Evolutionary conservation across 2,113 vertebrate species (phyloP).

Genomic region (Corydoras sp.): DNA sequence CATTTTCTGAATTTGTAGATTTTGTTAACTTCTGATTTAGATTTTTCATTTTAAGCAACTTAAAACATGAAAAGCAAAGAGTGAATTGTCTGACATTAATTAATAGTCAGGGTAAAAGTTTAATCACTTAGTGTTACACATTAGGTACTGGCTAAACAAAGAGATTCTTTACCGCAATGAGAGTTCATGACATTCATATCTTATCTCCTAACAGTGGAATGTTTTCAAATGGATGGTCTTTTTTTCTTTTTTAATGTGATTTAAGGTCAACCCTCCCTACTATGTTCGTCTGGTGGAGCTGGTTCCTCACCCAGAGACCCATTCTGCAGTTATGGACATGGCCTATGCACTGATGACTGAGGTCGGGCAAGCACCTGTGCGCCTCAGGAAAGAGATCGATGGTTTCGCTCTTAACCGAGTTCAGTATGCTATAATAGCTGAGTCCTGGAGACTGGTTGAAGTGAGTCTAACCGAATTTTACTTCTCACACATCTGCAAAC

Average conservation of each 20-base stretch:
- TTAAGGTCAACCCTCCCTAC: slow-evolving; percentile 92
- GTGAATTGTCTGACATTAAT: no score
- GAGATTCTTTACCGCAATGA: background rate
- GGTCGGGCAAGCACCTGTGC: slow-evolving; percentile 83
- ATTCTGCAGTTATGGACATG: slow-evolving; percentile 66
- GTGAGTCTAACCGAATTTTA: slow-evolving; percentile 57
- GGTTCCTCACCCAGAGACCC: slow-evolving; percentile 88
- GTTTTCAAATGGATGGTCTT: background rate
- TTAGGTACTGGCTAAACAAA: background rate
- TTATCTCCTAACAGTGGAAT: background rate
- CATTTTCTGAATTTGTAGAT: no score
- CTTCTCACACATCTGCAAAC: no score
- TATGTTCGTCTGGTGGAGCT: slow-evolving; percentile 89
- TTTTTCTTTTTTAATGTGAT: background rate
- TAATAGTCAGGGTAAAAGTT: slow-evolving; percentile 30
- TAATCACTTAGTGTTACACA: slow-evolving; percentile 28
- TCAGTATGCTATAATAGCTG: slow-evolving; percentile 86
- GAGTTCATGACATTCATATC: background rate
- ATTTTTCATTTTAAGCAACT: no score
- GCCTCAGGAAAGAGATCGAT: slow-evolving; percentile 78
- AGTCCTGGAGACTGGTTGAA: slow-evolving; percentile 90
- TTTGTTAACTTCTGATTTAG: no score
- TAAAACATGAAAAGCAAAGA: no score
- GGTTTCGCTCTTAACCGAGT: slow-evolving; percentile 91
- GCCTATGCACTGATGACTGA: slow-evolving; percentile 78